Evolutionary conservation across 2,797 vertebrate genomes (phyloP).

Genomic region (Spea hammondii): DNA sequence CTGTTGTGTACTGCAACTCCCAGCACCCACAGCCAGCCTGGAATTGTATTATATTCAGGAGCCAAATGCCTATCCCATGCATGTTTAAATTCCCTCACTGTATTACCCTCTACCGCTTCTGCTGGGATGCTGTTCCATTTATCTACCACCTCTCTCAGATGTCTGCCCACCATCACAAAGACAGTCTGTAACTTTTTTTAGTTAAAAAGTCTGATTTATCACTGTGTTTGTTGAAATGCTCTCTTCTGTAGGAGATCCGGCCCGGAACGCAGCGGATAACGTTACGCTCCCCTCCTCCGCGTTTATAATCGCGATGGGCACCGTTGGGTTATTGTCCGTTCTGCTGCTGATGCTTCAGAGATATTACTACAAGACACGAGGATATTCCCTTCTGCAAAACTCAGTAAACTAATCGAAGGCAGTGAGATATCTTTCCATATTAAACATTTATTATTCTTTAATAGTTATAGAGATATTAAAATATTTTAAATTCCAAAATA

Average conservation of each 20-base stretch:
- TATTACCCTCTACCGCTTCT: not conserved
- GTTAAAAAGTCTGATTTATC: too few relatives aligned
- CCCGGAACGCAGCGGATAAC: not conserved
- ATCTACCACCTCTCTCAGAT: not conserved
- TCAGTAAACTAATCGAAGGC: too few relatives aligned
- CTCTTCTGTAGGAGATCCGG: not conserved
- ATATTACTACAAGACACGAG: not conserved
- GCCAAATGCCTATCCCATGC: not conserved
- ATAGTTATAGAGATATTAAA: too few relatives aligned
- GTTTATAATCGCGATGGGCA: not conserved
- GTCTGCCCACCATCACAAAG: too few relatives aligned
- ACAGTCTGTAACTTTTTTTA: too few relatives aligned
- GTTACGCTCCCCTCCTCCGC: not conserved
- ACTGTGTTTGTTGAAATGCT: not conserved
- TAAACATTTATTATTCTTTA: too few relatives aligned
- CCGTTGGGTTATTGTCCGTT: not conserved
- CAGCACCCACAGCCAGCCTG: too few relatives aligned
- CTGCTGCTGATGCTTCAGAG: slow-evolving; percentile 7
- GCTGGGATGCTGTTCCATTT: not conserved
- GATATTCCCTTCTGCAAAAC: not conserved
- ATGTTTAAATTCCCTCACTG: not conserved
- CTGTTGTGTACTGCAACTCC: too few relatives aligned
- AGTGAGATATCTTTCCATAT: too few relatives aligned
- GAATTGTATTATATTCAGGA: not conserved
- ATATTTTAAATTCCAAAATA: too few relatives aligned